Percentiles rank a stretch among this genome's conserved stretches.
Conservation (phyloP, 2,797 vertebrate genomes). For the Nothura maculosa region DNA sequence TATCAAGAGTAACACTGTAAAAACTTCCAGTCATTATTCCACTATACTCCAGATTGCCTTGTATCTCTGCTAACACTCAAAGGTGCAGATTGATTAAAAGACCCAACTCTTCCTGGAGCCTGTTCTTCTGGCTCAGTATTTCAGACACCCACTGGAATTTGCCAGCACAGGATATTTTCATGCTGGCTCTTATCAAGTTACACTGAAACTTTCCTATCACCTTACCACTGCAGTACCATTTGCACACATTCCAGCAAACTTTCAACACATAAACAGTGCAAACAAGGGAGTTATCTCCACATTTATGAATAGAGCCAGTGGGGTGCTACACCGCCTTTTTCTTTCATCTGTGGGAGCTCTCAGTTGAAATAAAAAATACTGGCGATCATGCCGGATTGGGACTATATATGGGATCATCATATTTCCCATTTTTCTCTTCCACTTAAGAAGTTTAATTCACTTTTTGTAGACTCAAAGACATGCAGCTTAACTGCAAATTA, state of each 20-base stretch:
- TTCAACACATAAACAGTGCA: slow-evolving; percentile 34
- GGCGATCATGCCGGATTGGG: background rate
- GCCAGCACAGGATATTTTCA: slow-evolving; percentile 62
- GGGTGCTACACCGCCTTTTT: slow-evolving; percentile 6
- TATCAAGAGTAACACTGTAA: background rate
- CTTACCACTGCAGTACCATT: slow-evolving; percentile 41
- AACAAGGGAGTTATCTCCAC: background rate
- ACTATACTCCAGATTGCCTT: background rate
- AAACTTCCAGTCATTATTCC: background rate
- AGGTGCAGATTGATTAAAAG: slow-evolving; percentile 17
- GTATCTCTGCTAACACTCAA: background rate
- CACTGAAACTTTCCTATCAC: slow-evolving; percentile 57
- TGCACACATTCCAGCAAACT: slow-evolving; percentile 72
- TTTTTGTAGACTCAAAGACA: background rate
- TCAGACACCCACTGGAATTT: slow-evolving; percentile 65
- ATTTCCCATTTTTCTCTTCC: background rate
- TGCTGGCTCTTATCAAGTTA: slow-evolving; percentile 62
- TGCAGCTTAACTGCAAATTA: background rate
- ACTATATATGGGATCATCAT: background rate
- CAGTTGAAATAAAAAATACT: background rate
- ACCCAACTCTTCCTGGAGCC: background rate
- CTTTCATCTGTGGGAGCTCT: background rate
- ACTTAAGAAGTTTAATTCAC: background rate
- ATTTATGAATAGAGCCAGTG: background rate
- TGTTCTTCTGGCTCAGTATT: slow-evolving; percentile 46